These are phyloP conservation scores for Drosophila tropicalis DNA, from an alignment of 1,140 invertebrate genomes.

Conservation along the genomic window DNA sequence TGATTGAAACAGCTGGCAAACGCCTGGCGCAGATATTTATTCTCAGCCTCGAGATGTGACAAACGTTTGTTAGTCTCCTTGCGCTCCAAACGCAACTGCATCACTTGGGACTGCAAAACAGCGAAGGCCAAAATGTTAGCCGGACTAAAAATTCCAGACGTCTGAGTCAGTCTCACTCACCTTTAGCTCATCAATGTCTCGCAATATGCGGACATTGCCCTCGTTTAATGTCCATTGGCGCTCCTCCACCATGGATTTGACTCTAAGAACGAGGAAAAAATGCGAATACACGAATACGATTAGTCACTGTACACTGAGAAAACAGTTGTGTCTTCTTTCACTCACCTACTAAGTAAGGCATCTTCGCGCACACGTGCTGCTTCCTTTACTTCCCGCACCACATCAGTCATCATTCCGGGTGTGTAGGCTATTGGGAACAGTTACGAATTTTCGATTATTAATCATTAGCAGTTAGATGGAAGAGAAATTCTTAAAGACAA, in stretches of 20 bases:
- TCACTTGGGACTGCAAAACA: slow-evolving; percentile 59
- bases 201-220: slow-evolving; percentile 82
- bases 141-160: neutral
- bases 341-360: slow-evolving; percentile 85
- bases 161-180: slow-evolving; percentile 30
- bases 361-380: slow-evolving; percentile 89
- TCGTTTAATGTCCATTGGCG: slow-evolving; percentile 84
- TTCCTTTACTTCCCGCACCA: slow-evolving; percentile 90
- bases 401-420: slow-evolving; percentile 89
- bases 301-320: neutral
- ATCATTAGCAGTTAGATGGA: neutral
- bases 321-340: neutral
- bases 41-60: slow-evolving; percentile 76
- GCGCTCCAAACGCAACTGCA: slow-evolving; percentile 72
- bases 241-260: slow-evolving; percentile 86
- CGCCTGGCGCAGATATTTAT: slow-evolving; percentile 76
- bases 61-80: slow-evolving; percentile 78
- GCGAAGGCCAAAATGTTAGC: neutral
- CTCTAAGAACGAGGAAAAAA: slow-evolving; percentile 45
- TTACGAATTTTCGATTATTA: slow-evolving; percentile 3
- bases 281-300: neutral
- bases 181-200: slow-evolving; percentile 82
- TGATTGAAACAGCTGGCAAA: slow-evolving; percentile 70
- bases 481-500: neutral
- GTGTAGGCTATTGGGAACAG: slow-evolving; percentile 85